A percentile compares a stretch with the other conserved stretches of the same genome.
Evolutionary conservation across 2,113 vertebrate species (phyloP).

Genomic region (Pomatostomus ruficeps): DNA sequence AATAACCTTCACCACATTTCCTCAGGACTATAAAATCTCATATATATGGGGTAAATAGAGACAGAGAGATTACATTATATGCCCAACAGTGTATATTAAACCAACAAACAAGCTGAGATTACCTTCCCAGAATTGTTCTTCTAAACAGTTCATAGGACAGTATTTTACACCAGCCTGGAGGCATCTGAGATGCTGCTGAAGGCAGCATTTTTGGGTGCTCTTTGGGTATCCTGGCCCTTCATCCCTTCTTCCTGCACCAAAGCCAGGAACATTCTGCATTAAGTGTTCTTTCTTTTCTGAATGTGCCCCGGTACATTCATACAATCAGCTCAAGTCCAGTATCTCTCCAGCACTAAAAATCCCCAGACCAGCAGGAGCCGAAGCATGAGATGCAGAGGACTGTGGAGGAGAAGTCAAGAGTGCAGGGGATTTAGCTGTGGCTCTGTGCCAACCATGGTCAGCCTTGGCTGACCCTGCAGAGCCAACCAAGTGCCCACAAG

Average conservation of each 20-base stretch:
- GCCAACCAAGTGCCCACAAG: fast-evolving
- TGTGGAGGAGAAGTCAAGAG: not conserved
- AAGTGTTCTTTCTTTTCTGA: too few species aligned
- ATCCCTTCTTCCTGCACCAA: not conserved
- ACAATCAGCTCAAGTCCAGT: not conserved
- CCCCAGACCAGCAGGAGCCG: not conserved
- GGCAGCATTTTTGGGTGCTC: not conserved
- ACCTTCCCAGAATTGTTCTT: not conserved
- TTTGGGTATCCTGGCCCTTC: not conserved
- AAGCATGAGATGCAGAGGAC: fast-evolving
- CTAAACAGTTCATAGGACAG: not conserved
- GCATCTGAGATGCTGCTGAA: not conserved
- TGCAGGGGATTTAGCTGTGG: not conserved
- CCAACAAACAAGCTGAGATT: not conserved
- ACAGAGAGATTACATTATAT: not conserved
- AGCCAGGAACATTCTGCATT: too few species aligned
- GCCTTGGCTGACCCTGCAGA: not conserved
- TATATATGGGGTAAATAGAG: not conserved
- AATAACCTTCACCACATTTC: not conserved
- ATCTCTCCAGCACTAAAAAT: not conserved
- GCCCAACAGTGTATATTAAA: not conserved
- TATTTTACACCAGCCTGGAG: not conserved
- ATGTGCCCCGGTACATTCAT: too few species aligned
- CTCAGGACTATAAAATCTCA: not conserved
- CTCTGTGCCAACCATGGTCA: not conserved